A percentile compares a stretch with the other conserved stretches of the same genome.
phyloP scores from a whole-genome alignment of 2,888 invertebrate species.

The Liopterus haemorrhoidalis region DNA sequence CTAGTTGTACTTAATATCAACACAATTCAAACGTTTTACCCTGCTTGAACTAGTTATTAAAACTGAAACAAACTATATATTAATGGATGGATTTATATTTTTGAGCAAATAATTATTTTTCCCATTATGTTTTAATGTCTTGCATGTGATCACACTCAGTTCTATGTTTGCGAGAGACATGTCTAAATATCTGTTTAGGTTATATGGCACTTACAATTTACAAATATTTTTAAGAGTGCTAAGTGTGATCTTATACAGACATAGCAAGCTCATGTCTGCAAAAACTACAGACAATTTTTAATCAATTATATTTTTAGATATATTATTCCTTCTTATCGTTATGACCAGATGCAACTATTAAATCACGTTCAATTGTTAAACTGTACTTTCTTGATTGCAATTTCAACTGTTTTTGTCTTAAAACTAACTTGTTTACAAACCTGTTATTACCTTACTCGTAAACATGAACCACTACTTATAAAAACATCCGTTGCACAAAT shows the following conservation, averaged over 20 bases:
- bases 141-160: slow-evolving; percentile 23
- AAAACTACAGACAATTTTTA: slow-evolving; percentile 2
- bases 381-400: slow-evolving; percentile 6
- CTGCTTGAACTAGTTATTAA: slow-evolving; percentile 21
- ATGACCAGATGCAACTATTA: no score
- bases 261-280: slow-evolving; percentile 18
- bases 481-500: no score
- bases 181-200: not conserved
- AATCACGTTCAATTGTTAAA: no score
- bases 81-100: slow-evolving; percentile 24
- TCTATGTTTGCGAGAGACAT: not conserved
- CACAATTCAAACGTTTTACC: slow-evolving; percentile 20
- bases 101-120: slow-evolving; percentile 24
- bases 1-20: slow-evolving; percentile 18
- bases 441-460: no score
- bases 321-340: no score
- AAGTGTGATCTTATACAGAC: slow-evolving; percentile 20
- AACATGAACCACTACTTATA: no score
- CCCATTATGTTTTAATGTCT: slow-evolving; percentile 12
- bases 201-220: not conserved
- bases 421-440: not conserved
- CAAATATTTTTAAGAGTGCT: slow-evolving; percentile 1
- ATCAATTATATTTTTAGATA: slow-evolving; percentile 13
- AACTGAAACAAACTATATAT: slow-evolving; percentile 13
- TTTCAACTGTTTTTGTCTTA: not conserved